phyloP scores from a whole-genome alignment of 2,113 vertebrate genomes.

The Polypterus senegalus region DNA sequence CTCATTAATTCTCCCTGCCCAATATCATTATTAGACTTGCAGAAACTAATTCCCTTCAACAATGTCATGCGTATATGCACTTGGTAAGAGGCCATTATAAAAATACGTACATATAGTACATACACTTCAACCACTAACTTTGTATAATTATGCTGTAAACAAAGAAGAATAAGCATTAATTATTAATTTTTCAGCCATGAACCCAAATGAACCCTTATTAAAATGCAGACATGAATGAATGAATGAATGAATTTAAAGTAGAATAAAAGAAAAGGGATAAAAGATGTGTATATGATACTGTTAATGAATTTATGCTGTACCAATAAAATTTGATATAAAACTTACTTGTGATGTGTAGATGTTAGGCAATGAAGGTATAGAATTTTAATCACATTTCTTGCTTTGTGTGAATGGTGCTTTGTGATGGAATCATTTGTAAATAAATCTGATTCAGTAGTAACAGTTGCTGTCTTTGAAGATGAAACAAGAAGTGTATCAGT shows the following conservation, averaged over 20 bases:
- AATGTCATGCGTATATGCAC: no score
- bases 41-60: no score
- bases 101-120: no score
- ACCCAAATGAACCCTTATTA: no score
- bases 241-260: not conserved
- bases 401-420: conserved; percentile 28
- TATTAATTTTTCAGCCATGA: no score
- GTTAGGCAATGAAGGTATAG: conserved; percentile 68
- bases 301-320: not conserved
- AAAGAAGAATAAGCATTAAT: no score
- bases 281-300: not conserved
- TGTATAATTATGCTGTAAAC: no score
- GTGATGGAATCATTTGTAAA: conserved; percentile 29
- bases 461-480: conserved; percentile 33
- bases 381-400: conserved; percentile 64
- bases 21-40: no score
- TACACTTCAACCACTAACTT: no score
- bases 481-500: conserved; percentile 72
- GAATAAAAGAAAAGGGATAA: not conserved
- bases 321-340: conserved; percentile 7
- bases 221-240: no score
- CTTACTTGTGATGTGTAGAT: conserved; percentile 71
- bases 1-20: no score
- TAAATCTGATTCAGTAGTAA: conserved; percentile 26
- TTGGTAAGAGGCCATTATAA: no score